A percentile compares a stretch with the other conserved stretches of the same genome.
Conservation (phyloP, 2,797 vertebrate species). For the Zalophus californianus region DNA sequence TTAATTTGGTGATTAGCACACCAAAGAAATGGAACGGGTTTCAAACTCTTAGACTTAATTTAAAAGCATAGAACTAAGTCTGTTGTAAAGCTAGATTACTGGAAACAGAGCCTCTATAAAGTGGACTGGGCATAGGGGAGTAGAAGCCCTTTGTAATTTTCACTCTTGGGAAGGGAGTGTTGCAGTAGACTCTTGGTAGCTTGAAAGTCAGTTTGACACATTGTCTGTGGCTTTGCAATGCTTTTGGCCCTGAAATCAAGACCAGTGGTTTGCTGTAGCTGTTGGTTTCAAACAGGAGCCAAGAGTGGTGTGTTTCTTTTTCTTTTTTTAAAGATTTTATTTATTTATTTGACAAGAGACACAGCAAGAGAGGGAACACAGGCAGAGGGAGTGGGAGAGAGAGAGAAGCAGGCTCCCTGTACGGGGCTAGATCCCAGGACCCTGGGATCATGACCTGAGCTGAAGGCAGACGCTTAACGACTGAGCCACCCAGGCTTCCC, state of each 20-base stretch:
- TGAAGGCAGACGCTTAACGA: no score
- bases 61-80: background rate
- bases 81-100: background rate
- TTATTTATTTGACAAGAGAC: no score
- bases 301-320: conserved; percentile 89
- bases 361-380: no score
- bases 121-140: background rate
- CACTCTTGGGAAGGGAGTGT: background rate
- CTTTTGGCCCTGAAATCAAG: conserved; percentile 92
- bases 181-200: background rate
- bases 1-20: background rate
- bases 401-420: no score
- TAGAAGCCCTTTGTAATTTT: conserved; percentile 1
- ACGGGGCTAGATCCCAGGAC: no score
- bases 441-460: no score
- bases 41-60: background rate
- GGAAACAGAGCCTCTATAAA: background rate
- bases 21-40: background rate
- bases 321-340: no score
- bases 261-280: conserved; percentile 92
- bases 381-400: no score
- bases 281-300: conserved; percentile 94
- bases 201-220: background rate
- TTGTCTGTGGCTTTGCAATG: background rate
- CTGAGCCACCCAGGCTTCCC: no score